These are phyloP conservation scores for Mormyrus lacerda DNA, from an alignment of 2,113 vertebrate species.

Conservation along the genomic window DNA sequence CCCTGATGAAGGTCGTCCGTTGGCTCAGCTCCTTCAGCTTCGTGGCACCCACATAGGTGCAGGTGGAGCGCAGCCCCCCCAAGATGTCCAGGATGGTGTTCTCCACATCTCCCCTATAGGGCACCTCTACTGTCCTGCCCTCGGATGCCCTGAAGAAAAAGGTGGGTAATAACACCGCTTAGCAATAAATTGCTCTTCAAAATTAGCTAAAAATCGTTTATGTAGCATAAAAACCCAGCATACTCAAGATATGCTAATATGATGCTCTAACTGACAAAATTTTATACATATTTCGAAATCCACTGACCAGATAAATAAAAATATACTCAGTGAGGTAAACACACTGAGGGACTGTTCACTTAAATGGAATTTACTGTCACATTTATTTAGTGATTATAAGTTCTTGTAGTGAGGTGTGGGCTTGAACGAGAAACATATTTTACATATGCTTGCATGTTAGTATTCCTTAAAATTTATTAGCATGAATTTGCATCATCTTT, in stretches of 20 bases:
- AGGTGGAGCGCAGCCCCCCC: slow-evolving; percentile 89
- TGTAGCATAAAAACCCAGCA: background rate
- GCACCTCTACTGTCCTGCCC: slow-evolving; percentile 86
- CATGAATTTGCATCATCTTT: background rate
- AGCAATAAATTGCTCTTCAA: background rate
- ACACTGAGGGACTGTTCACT: background rate
- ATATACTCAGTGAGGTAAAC: background rate
- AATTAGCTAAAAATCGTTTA: background rate
- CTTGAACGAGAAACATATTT: background rate
- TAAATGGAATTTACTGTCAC: background rate
- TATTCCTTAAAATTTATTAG: background rate
- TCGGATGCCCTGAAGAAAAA: slow-evolving; percentile 75
- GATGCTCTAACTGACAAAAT: background rate
- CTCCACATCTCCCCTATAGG: slow-evolving; percentile 83
- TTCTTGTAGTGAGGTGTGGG: background rate
- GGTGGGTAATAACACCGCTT: background rate
- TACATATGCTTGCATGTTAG: background rate
- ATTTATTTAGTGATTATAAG: background rate
- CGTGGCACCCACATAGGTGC: slow-evolving; percentile 93
- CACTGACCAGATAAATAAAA: background rate
- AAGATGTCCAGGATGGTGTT: slow-evolving; percentile 85
- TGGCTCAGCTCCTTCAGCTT: slow-evolving; percentile 93
- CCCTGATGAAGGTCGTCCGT: slow-evolving; percentile 90
- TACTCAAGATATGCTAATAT: background rate
- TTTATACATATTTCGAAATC: background rate